These are phyloP conservation scores for Nemoura dubitans DNA, from an alignment of 2,888 invertebrate species.

Conservation along the genomic window DNA sequence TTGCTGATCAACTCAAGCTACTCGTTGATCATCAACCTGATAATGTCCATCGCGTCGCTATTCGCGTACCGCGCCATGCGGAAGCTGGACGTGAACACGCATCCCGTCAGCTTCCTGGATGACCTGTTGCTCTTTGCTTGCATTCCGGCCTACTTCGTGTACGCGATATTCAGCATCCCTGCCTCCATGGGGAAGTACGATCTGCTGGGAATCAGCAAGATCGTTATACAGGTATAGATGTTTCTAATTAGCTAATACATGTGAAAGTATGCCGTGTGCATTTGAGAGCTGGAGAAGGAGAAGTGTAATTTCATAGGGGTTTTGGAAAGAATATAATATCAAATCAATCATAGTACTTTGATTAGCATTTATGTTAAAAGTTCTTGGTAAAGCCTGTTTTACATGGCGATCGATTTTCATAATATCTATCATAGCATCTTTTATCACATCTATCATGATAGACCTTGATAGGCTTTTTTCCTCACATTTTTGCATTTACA, in stretches of 20 bases:
- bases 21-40: slow-evolving; percentile 64
- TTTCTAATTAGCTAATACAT: not conserved
- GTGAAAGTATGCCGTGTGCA: no score
- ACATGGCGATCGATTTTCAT: no score
- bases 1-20: slow-evolving; percentile 64
- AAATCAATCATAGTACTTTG: no score
- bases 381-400: no score
- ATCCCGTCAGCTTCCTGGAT: slow-evolving; percentile 72
- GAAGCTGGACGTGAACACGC: slow-evolving; percentile 71
- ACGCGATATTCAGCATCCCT: slow-evolving; percentile 73
- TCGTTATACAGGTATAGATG: slow-evolving; percentile 65
- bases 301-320: no score
- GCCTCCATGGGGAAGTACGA: slow-evolving; percentile 69
- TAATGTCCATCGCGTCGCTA: slow-evolving; percentile 68
- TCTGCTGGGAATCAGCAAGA: slow-evolving; percentile 63
- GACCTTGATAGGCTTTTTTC: no score
- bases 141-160: slow-evolving; percentile 77
- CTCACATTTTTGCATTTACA: no score
- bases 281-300: no score
- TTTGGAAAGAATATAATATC: no score
- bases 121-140: slow-evolving; percentile 76
- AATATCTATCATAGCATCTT: no score
- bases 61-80: slow-evolving; percentile 71
- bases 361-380: no score
- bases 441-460: no score